Base-by-base conservation (phyloP, 1,140 invertebrate genomes). In the Zaprionus inermis region DNA sequence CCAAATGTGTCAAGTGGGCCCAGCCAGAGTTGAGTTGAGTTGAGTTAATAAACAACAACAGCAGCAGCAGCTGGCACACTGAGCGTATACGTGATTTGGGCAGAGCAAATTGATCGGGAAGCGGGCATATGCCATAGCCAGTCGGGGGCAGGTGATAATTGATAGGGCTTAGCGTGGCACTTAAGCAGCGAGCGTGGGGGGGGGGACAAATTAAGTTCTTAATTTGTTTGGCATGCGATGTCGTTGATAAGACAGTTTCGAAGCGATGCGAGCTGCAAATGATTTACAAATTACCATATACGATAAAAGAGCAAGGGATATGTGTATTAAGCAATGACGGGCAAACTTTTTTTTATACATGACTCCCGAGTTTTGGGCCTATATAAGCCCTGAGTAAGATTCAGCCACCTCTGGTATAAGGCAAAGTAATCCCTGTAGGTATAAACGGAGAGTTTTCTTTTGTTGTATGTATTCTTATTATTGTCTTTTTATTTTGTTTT, bases 1-100 rank as follows among this genome's bases (percentile, higher is more conserved):
- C 67, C 76, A 82, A 82, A 85, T 82, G 79, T 82, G 83, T 85
- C 81, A 85, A 85, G 81, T 85, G 82, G 79, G 75, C 57, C 72
- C 70, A 69, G 65, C 54, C n/a, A n/a, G n/a, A n/a, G n/a, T n/a
- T n/a, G 63, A 59, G 57, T 44, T 18, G 52, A 66, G 70, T 59
- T 36, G 64, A 68, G 64, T 65, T 84, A 69, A 85, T 88, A 86
- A 86, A 85, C 81, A 69, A 55, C 65, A n/a, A n/a, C n/a, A 18
- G 10, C 41, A 11, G 24, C 61, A 28, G 14, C 30, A 14, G 6
- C 28, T 24, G 44, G 6, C 46, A n/a, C 54, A 9, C 12, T 10
- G 24, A 1, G 12, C 30, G 18, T 34, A 44, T 38, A 14, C n/a
- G 44, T 67, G 65, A 67, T 65, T 72, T 57, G 22, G 38, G 24